Conservation (phyloP, 2,113 vertebrate genomes). For the Scartelaos histophorus region DNA sequence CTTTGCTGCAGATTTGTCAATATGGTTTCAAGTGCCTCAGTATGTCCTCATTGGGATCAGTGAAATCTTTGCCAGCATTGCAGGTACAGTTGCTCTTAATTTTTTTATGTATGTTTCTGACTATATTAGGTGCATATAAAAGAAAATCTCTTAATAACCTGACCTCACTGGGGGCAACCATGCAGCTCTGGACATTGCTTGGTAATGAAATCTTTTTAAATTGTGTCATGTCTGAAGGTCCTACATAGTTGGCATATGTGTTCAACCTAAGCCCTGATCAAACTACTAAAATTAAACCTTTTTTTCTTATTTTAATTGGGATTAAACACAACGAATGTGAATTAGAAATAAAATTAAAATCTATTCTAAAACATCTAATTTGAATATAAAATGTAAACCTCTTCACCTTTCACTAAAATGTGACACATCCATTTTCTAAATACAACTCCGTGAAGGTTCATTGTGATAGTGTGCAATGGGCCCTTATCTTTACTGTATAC, state of each 20-base stretch:
- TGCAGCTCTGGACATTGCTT: background rate
- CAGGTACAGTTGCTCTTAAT: slow-evolving; percentile 79
- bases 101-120: slow-evolving; percentile 25
- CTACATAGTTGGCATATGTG: slow-evolving; percentile 4
- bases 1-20: slow-evolving; percentile 87
- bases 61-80: slow-evolving; percentile 97
- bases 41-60: slow-evolving; percentile 96
- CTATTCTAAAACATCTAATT: background rate
- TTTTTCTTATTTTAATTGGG: too few relatives aligned
- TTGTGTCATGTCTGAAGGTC: too few relatives aligned
- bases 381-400: background rate
- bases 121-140: background rate
- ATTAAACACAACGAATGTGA: too few relatives aligned
- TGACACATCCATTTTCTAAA: background rate
- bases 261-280: slow-evolving; percentile 3
- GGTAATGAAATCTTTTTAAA: too few relatives aligned
- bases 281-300: background rate
- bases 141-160: slow-evolving; percentile 6
- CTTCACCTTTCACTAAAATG: background rate
- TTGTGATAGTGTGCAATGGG: background rate
- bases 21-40: slow-evolving; percentile 99
- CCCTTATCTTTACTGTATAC: background rate
- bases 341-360: too few relatives aligned
- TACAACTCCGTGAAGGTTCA: background rate
- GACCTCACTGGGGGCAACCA: background rate